These are phyloP conservation scores for Fregata magnificens DNA, from an alignment of 2,113 vertebrate genomes.

Conservation along the genomic window DNA sequence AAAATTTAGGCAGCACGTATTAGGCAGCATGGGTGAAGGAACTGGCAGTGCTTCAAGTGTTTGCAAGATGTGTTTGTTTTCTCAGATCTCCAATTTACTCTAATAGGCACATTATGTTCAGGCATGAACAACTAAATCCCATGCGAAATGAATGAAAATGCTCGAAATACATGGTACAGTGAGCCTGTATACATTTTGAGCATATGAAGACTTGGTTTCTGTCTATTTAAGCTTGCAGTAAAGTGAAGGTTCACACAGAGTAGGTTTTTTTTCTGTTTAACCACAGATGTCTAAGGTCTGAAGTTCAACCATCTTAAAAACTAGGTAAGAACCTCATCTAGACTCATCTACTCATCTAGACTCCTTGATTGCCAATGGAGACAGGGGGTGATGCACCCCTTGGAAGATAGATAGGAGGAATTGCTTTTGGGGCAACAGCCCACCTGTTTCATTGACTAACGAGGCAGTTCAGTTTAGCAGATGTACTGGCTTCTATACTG, in stretches of 20 bases:
- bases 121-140: not conserved
- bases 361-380: not conserved
- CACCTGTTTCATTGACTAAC: not conserved
- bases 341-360: not conserved
- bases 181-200: not conserved
- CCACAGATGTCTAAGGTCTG: not conserved
- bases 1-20: not conserved
- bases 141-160: not conserved
- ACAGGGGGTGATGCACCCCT: not conserved
- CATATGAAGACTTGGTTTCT: not conserved
- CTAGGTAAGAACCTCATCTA: not conserved
- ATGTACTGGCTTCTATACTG: not conserved
- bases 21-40: not conserved
- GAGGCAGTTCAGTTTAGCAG: not conserved
- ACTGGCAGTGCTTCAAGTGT: not conserved
- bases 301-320: not conserved
- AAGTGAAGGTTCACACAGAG: not conserved
- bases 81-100: not conserved
- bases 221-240: not conserved
- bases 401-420: not conserved
- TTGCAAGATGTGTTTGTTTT: constrained; percentile 3
- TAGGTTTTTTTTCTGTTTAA: not conserved
- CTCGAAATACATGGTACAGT: not conserved
- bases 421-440: not conserved
- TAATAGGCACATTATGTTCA: not conserved